phyloP scores from a whole-genome alignment of 2,888 invertebrate genomes.

The Drosophila subquinaria region DNA sequence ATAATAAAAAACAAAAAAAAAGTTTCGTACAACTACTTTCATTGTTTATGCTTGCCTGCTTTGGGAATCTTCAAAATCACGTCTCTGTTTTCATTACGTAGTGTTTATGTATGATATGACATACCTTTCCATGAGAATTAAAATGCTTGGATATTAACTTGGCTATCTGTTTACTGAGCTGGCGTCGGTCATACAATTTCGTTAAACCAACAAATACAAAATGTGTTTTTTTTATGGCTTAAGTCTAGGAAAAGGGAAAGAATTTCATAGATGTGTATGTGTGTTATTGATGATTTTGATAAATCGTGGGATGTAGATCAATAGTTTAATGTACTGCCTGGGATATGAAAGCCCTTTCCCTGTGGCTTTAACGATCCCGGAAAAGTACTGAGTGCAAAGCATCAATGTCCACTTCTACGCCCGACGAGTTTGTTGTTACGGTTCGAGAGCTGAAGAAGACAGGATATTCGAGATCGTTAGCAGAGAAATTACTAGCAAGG shows the following conservation, averaged over 20 bases:
- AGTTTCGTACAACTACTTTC: background rate
- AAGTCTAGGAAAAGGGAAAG: slow-evolving; percentile 19
- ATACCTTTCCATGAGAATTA: background rate
- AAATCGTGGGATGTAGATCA: slow-evolving; percentile 11
- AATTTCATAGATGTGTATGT: slow-evolving; percentile 3
- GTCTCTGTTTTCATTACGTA: background rate
- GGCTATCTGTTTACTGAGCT: slow-evolving; percentile 25
- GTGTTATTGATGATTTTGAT: slow-evolving; percentile 19
- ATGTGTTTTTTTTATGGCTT: slow-evolving; percentile 13
- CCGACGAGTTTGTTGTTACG: slow-evolving; percentile 74
- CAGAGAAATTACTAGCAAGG: no score
- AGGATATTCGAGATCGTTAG: background rate
- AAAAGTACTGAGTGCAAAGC: slow-evolving; percentile 85
- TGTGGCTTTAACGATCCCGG: slow-evolving; percentile 72
- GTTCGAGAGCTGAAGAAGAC: slow-evolving; percentile 63
- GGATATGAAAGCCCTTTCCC: background rate
- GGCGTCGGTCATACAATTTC: slow-evolving; percentile 2
- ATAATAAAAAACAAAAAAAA: no score
- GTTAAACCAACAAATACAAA: slow-evolving; percentile 23
- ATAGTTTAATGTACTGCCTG: slow-evolving; percentile 18
- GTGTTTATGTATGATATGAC: background rate
- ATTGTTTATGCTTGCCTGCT: background rate
- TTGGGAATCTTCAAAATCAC: background rate
- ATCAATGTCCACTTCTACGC: slow-evolving; percentile 85
- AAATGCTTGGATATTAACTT: slow-evolving; percentile 27